Base-by-base conservation (phyloP, 2,888 invertebrate genomes). In the Shargacucullia verbasci region DNA sequence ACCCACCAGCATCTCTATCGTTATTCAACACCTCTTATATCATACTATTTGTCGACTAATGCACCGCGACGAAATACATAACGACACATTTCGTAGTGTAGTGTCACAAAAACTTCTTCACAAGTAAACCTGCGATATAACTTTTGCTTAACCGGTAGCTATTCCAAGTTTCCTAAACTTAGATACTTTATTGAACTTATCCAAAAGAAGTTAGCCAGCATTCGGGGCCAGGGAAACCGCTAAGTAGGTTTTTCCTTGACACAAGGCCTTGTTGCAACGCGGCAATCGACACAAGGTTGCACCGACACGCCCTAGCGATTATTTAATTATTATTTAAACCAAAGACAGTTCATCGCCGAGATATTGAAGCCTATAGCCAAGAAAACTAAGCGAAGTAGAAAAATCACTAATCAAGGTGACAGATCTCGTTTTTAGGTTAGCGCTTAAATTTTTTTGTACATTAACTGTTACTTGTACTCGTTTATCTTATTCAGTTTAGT, bases 191-290 rank as follows among this genome's bases (percentile, higher is more conserved):
- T 59, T 75, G 72, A 78, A 78, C 63, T 79, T 79, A 71, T 80
- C 82, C 77, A 82, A 86, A 82, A 20, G 79, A 63, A 79, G 78
- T 38, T 52, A 69, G 73, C 79, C 69, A 76, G 69, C 73, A 80
- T 85, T 89, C 88, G 89, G 87, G 90, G 92, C 88, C 90, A 88
- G 91, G 92, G 92, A 94, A 94, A 94, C 91, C 86, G 88, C 81
- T 87, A 92, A 92, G 88, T 93, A 85, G 90, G 88, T 84, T 90
- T 93, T 91, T 90, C 93, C 93, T 94, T 94, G 93, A 94, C 93
- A 92, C 90, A 86, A 81, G 87, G 88, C 88, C 85, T 89, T 91
- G 91, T 92, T 92, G 92, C 91, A 92, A 92, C 89, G 87, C 86
- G 85, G 87, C 88, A 89, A 91, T 85, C 83, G 88, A 89, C 81